These are phyloP conservation scores for Calliscelio sp. DNA, from an alignment of 2,888 invertebrate species.

Conservation along the genomic window DNA sequence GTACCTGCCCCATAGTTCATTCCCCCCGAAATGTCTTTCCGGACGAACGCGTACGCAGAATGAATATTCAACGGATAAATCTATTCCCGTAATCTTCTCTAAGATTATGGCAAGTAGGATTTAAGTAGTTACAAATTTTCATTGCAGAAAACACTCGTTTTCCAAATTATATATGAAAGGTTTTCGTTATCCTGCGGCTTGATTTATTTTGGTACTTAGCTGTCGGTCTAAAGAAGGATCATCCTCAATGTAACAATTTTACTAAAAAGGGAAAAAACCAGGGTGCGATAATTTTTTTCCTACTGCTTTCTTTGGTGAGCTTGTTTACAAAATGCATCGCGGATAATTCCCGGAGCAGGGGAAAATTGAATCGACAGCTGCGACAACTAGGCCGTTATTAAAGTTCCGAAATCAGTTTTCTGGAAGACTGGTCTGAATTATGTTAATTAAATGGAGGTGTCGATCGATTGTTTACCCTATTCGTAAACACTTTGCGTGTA, in stretches of 20 bases:
- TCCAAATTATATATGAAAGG: neutral
- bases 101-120: slow-evolving; percentile 66
- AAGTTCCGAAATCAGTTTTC: slow-evolving; percentile 78
- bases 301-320: slow-evolving; percentile 32
- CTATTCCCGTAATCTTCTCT: slow-evolving; percentile 70
- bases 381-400: slow-evolving; percentile 76
- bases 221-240: slow-evolving; percentile 42
- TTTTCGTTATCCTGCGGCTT: neutral
- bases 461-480: slow-evolving; percentile 77
- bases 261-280: slow-evolving; percentile 71
- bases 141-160: no score
- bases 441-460: slow-evolving; percentile 80
- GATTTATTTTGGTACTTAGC: slow-evolving; percentile 23
- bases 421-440: slow-evolving; percentile 81
- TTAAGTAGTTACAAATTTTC: slow-evolving; percentile 39
- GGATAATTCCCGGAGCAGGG: slow-evolving; percentile 72
- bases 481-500: slow-evolving; percentile 29
- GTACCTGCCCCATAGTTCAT: slow-evolving; percentile 77
- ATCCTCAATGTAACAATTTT: slow-evolving; percentile 61
- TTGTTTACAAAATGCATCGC: slow-evolving; percentile 74
- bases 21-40: slow-evolving; percentile 82
- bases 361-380: slow-evolving; percentile 80
- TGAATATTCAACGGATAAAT: slow-evolving; percentile 76
- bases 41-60: slow-evolving; percentile 82
- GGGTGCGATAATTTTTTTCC: slow-evolving; percentile 78